Percentiles rank a stretch among this genome's conserved stretches.
These are phyloP conservation scores for Mormyrus iriodes DNA, from an alignment of 2,113 vertebrate genomes.

Conservation along the genomic window DNA sequence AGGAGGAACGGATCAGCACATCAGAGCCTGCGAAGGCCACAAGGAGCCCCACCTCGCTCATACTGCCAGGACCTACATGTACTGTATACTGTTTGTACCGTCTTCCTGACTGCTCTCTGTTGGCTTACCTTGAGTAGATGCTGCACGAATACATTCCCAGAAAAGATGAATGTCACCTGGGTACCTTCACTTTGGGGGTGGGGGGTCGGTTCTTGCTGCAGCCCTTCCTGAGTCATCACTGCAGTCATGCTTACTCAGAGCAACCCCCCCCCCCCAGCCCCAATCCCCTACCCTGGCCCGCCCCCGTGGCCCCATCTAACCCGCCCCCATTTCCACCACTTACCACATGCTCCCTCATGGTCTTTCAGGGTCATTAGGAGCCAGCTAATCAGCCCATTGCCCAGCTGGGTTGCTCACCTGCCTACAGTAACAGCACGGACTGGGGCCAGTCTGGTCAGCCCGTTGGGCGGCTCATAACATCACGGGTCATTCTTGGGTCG, in stretches of 20 bases:
- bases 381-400: background rate
- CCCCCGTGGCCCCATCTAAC: background rate
- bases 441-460: too few species aligned
- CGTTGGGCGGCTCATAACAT: too few species aligned
- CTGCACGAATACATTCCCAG: background rate
- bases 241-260: background rate
- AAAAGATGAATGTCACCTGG: background rate
- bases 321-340: background rate
- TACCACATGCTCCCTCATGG: background rate
- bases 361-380: background rate
- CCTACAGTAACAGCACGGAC: too few species aligned
- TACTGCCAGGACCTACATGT: background rate
- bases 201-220: background rate
- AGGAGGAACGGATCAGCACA: background rate
- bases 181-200: background rate
- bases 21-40: background rate
- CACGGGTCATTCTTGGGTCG: too few species aligned
- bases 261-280: background rate
- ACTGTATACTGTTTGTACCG: background rate
- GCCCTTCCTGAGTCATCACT: conserved; percentile 19
- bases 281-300: background rate
- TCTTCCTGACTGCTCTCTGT: background rate
- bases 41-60: background rate
- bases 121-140: background rate
- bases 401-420: background rate